Base-by-base conservation (phyloP, 2,888 invertebrate species). In the Tipula lateralis region DNA sequence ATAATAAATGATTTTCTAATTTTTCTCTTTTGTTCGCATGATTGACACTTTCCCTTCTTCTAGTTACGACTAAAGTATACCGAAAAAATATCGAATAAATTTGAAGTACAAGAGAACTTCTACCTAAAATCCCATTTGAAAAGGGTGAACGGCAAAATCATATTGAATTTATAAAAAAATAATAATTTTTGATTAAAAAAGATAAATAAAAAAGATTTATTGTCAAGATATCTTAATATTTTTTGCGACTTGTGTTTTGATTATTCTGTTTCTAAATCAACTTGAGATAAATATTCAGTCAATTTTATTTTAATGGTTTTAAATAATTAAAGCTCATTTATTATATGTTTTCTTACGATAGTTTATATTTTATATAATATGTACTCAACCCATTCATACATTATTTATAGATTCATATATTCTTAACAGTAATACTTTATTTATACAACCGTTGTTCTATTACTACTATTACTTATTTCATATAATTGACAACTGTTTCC, bases 381-480 rank as follows among this genome's bases (percentile, higher is more conserved):
- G 4, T 4, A 44, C 44, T 6, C 44, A 44, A 16, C 44, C 1
- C 44, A 16, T 50, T 50, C 16, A 50, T 50, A 16, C 44, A 50
- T 16, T 16, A 50, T 50, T 50, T 50, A 4, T 50, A 50, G 44
- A 50, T 16, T 50, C 44, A 50, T 29, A 6, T 29, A 81, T 9
- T 81, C 29, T 29, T 81, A 29, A 81, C n/a, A n/a, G 13, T 81
- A 81, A 81, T 81, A 29, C 13, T 81, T 29, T 81, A 29, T 13
- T 81, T 81, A 81, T 81, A 81, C 81, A 83, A 83, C 83, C 30
- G 83, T 83, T 83, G 83, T 83, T 83, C 83, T 83, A 83, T 83
- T 30, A 83, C 83, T 83, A 32, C 16, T 83, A 30, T 83, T 30
- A 32, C 83, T 83, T 30, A 30, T n/a, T 30, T 83, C 83, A 30